These are phyloP conservation scores for Sussaba pulchella DNA, from an alignment of 2,888 invertebrate species.

Conservation along the genomic window DNA sequence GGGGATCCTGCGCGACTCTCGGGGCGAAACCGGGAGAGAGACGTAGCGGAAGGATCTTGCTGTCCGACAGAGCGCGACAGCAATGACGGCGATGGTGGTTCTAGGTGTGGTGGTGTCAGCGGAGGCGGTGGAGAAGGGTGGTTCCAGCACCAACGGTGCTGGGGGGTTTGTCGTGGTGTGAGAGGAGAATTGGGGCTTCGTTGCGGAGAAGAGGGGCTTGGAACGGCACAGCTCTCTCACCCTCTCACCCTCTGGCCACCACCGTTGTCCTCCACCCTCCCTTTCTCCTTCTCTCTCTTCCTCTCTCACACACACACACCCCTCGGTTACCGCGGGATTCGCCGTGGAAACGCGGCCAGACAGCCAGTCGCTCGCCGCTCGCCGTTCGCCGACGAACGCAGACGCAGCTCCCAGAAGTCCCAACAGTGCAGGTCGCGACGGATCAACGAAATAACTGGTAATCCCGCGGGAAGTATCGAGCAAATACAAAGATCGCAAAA, in stretches of 20 bases:
- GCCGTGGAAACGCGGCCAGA: conserved; percentile 79
- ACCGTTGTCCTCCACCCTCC: conserved; percentile 63
- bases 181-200: conserved; percentile 67
- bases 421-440: conserved; percentile 48
- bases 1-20: conserved; percentile 27
- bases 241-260: conserved; percentile 64
- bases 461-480: not conserved
- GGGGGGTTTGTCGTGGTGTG: conserved; percentile 43
- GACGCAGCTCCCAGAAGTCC: conserved; percentile 47
- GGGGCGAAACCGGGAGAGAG: conserved; percentile 5
- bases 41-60: conserved; percentile 10
- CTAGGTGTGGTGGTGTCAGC: conserved; percentile 35
- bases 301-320: conserved; percentile 65
- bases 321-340: conserved; percentile 74
- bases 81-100: conserved; percentile 56
- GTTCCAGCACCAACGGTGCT: conserved; percentile 14
- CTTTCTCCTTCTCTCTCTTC: conserved; percentile 66
- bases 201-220: conserved; percentile 59
- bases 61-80: conserved; percentile 46
- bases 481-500: not conserved
- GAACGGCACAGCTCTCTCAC: conserved; percentile 62
- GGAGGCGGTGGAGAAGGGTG: conserved; percentile 41
- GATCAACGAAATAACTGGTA: conserved; percentile 6
- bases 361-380: conserved; percentile 83
- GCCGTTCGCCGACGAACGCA: conserved; percentile 79